A percentile compares a stretch with the other conserved stretches of the same genome.
phyloP scores from a whole-genome alignment of 2,113 vertebrate genomes.

The Corydoras sp. region DNA sequence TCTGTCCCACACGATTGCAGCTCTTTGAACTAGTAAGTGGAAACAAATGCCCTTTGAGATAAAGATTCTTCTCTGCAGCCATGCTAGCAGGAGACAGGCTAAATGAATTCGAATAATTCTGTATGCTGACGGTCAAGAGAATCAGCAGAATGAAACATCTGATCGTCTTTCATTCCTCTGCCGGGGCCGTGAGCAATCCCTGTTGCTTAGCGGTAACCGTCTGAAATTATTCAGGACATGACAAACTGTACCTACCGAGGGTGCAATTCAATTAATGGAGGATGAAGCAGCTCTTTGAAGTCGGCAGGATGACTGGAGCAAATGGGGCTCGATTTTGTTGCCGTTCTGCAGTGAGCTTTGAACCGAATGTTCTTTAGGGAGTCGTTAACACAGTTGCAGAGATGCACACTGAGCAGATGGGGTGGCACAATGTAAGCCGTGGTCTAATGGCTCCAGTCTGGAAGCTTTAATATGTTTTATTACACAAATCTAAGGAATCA shows the following conservation, averaged over 20 bases:
- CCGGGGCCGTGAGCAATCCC: slow-evolving; percentile 18
- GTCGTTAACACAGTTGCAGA: slow-evolving; percentile 19
- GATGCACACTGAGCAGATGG: neutral
- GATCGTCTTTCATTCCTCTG: slow-evolving; percentile 14
- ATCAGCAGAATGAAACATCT: slow-evolving; percentile 30
- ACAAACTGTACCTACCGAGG: slow-evolving; percentile 35
- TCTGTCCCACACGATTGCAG: slow-evolving; percentile 44
- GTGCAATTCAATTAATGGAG: slow-evolving; percentile 46
- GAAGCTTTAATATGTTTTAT: slow-evolving; percentile 21
- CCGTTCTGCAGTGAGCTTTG: slow-evolving; percentile 21
- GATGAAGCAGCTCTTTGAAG: slow-evolving; percentile 47
- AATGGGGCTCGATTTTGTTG: slow-evolving; percentile 25
- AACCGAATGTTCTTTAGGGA: slow-evolving; percentile 31
- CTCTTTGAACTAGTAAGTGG: slow-evolving; percentile 52
- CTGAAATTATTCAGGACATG: slow-evolving; percentile 27
- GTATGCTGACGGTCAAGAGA: slow-evolving; percentile 4
- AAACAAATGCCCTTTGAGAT: slow-evolving; percentile 54
- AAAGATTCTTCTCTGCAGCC: slow-evolving; percentile 41
- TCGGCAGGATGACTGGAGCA: slow-evolving; percentile 26
- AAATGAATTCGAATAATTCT: slow-evolving; percentile 22
- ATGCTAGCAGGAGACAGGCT: slow-evolving; percentile 32
- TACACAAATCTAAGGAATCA: neutral
- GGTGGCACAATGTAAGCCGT: neutral
- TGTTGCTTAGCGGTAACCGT: slow-evolving; percentile 18
- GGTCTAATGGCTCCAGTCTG: slow-evolving; percentile 18